Conservation (phyloP, 2,888 invertebrate genomes). For the Nomada lathburiana region DNA sequence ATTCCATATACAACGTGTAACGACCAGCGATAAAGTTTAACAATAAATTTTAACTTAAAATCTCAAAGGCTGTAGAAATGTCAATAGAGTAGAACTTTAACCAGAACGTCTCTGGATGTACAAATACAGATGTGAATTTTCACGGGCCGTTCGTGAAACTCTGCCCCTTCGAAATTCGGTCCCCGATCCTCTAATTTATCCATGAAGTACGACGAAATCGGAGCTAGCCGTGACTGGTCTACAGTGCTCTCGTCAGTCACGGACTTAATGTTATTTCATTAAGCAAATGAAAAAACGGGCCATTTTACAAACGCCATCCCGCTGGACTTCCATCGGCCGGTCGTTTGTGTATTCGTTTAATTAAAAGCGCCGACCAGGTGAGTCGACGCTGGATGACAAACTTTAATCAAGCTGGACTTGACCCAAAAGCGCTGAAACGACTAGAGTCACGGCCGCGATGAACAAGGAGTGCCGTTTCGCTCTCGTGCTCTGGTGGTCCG, state of each 20-base stretch:
- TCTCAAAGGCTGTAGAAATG: background rate
- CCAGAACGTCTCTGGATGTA: background rate
- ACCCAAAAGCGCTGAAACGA: conserved; percentile 56
- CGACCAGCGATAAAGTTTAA: background rate
- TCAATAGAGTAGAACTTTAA: background rate
- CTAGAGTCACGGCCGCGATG: conserved; percentile 48
- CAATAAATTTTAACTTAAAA: too few species aligned
- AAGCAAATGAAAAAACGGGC: conserved; percentile 35
- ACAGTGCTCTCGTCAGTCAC: background rate
- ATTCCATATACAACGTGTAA: background rate
- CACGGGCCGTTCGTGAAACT: background rate
- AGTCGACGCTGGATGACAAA: conserved; percentile 28
- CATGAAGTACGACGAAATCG: background rate
- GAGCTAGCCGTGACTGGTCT: background rate
- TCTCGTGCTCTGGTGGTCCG: conserved; percentile 41
- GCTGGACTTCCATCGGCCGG: background rate
- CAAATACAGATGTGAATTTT: too few species aligned
- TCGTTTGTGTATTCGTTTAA: conserved; percentile 31
- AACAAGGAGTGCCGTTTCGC: conserved; percentile 57
- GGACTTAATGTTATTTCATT: conserved; percentile 27
- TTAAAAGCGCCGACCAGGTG: conserved; percentile 26
- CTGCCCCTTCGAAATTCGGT: background rate
- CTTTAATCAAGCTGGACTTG: conserved; percentile 63
- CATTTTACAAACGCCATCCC: background rate
- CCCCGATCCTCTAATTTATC: background rate